Evolutionary conservation across 2,888 invertebrate species (phyloP), one percentile per base, ranked within the genome.

Genomic region (Sinotaia quadrata): DNA sequence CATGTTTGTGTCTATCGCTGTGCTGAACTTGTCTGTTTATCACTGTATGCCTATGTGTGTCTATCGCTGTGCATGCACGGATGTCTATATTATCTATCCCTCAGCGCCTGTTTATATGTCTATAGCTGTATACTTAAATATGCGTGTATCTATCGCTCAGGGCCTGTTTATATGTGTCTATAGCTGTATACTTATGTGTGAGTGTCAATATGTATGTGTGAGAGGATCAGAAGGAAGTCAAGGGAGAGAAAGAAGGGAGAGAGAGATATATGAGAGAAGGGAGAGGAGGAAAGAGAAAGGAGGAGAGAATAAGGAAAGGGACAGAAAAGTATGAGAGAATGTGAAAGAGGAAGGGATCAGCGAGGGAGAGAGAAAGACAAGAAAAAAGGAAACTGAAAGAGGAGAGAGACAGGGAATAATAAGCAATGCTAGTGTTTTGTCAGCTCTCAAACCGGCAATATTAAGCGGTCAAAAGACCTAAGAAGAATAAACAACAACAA

Each of bases 331-430:
- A n/a, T 33, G 56, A 29, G 31, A 56, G 31, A 56, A 18, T 33
- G 31, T 33, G 7, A 24, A 24, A 51, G 51, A 51, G 51, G n/a
- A 24, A 49, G 10, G 24, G 49, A 49, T 5, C n/a, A n/a, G n/a
- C 7, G n/a, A 18, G 49, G 24, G 49, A 49, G 49, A 49, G 49
- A 49, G 49, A 49, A 24, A 49, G 49, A 49, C 21, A 49, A 24
- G 24, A 24, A 49, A 24, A 24, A 21, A 51, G 51, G 33, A 15
- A 34, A 52, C 21, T n/a, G 24, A 52, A 36, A 8, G n/a, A 29
- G 18, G 41, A 65, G 37, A 24, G 33, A 66, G 65, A 57, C n/a
- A 66, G 56, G 47, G 44, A 44, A 57, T n/a, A n/a, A n/a, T n/a
- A n/a, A n/a, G n/a, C n/a, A n/a, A n/a, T n/a, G n/a, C n/a, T n/a